phyloP scores from a whole-genome alignment of 2,113 vertebrate genomes.

The Platysteira castanea region DNA sequence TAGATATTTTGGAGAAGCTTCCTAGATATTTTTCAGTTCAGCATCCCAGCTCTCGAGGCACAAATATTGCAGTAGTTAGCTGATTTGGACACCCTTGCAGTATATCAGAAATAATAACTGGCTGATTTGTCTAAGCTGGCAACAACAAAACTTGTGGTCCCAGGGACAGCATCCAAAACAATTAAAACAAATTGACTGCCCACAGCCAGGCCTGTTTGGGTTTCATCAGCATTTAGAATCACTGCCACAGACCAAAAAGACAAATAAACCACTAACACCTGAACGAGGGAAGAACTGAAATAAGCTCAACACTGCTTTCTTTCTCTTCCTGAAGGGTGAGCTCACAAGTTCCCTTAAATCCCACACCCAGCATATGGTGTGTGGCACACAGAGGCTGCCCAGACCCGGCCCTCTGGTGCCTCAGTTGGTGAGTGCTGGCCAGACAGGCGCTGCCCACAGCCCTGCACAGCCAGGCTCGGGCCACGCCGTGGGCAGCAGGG shows the following conservation, averaged over 20 bases:
- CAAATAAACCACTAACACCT: conserved; percentile 55
- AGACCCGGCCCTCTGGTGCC: background rate
- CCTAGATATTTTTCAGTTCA: background rate
- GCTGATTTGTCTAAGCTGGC: background rate
- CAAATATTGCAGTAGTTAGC: background rate
- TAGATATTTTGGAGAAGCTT: background rate
- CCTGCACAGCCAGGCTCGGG: background rate
- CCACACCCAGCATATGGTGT: background rate
- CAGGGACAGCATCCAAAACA: background rate
- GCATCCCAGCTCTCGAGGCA: background rate
- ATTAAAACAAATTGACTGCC: background rate
- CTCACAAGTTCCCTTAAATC: background rate
- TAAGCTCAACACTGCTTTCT: background rate
- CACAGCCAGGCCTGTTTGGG: conserved; percentile 10
- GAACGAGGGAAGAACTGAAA: background rate
- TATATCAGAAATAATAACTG: background rate
- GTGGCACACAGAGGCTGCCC: conserved; percentile 12
- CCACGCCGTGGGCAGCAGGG: background rate
- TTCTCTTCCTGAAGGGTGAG: background rate
- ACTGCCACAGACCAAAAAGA: conserved; percentile 3
- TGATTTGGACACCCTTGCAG: background rate
- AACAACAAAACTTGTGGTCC: background rate
- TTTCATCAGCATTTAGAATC: conserved; percentile 1
- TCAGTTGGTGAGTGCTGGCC: conserved; percentile 34
- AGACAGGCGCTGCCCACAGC: background rate